These are phyloP conservation scores for Chloropsis hardwickii DNA, from an alignment of 2,113 vertebrate species.

Conservation along the genomic window DNA sequence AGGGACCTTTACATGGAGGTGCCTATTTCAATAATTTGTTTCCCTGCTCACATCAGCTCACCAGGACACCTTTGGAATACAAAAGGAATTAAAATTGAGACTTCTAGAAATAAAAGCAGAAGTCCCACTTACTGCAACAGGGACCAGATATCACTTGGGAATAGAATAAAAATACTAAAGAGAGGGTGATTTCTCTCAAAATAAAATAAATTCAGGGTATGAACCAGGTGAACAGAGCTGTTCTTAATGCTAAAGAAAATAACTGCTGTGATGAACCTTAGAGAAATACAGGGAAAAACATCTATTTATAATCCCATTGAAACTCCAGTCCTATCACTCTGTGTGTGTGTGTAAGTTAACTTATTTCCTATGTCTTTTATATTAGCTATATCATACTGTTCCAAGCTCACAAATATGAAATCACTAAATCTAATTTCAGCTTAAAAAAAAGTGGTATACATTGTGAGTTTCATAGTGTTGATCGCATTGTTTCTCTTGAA, in stretches of 20 bases:
- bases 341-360: not conserved
- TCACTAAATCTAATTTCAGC: not conserved
- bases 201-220: not conserved
- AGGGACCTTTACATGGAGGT: fast-evolving
- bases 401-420: not conserved
- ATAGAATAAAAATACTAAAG: not conserved
- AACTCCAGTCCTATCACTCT: not conserved
- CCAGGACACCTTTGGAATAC: not conserved
- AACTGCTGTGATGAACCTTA: not conserved
- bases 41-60: not conserved
- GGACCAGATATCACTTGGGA: not conserved
- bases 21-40: not conserved
- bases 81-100: not conserved
- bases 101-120: not conserved
- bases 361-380: not conserved
- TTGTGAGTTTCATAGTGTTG: not conserved
- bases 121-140: not conserved
- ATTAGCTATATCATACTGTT: not conserved
- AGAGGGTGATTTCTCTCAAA: not conserved
- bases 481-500: not conserved
- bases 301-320: not conserved
- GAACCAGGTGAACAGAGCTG: not conserved
- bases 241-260: not conserved
- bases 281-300: not conserved
- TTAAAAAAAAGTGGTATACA: not conserved